phyloP scores from a whole-genome alignment of 2,888 invertebrate species.

The Liopterus haemorrhoidalis region DNA sequence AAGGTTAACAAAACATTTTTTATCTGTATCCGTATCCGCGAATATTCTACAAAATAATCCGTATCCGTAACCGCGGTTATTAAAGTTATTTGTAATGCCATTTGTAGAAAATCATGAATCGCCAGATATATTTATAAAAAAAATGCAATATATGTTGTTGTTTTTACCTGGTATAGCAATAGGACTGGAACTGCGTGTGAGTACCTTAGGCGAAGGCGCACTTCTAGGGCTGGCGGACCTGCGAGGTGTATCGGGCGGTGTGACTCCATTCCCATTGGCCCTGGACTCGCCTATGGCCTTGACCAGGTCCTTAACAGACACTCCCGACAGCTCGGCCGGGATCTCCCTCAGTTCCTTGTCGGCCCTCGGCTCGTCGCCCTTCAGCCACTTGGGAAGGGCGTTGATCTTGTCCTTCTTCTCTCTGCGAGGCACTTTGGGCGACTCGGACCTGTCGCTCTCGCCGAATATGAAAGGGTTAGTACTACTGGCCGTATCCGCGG shows the following conservation, averaged over 20 bases:
- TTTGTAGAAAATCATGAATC: too few relatives aligned
- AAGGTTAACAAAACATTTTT: too few relatives aligned
- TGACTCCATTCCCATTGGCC: slow-evolving; percentile 72
- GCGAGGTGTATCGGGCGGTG: slow-evolving; percentile 63
- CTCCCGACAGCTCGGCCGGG: slow-evolving; percentile 54
- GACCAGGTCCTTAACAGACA: slow-evolving; percentile 67
- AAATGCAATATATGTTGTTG: not conserved
- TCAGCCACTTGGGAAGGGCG: slow-evolving; percentile 54
- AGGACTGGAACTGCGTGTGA: slow-evolving; percentile 55
- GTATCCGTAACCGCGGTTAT: too few relatives aligned
- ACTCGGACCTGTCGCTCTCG: slow-evolving; percentile 37
- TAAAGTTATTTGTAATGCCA: too few relatives aligned
- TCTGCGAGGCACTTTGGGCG: slow-evolving; percentile 41
- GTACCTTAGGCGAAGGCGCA: slow-evolving; percentile 47
- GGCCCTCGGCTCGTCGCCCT: slow-evolving; percentile 47
- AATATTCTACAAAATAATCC: too few relatives aligned
- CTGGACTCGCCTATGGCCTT: slow-evolving; percentile 68
- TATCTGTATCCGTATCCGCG: too few relatives aligned
- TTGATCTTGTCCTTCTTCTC: slow-evolving; percentile 47
- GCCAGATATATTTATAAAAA: too few relatives aligned
- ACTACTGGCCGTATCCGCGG: slow-evolving; percentile 27
- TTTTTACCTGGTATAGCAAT: slow-evolving; percentile 54
- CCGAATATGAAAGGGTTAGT: slow-evolving; percentile 48
- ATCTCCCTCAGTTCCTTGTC: slow-evolving; percentile 41
- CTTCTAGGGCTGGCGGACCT: slow-evolving; percentile 50